Evolutionary conservation across 2,888 invertebrate genomes (phyloP).

Genomic region (Molanna angustata): DNA sequence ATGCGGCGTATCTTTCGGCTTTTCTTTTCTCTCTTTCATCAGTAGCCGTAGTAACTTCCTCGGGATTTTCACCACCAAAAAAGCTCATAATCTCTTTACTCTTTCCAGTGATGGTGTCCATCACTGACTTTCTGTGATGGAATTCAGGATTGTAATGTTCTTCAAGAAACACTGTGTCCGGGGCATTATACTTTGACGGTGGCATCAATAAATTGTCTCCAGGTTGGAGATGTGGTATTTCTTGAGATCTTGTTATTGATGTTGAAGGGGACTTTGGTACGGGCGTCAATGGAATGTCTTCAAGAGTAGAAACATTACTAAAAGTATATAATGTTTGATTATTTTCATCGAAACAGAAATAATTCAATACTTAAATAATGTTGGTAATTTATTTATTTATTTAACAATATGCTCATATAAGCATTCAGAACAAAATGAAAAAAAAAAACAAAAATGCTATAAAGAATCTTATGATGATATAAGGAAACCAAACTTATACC

Average conservation of each 20-base stretch:
- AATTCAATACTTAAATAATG: slow-evolving; percentile 1
- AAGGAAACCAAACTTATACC: too few relatives aligned
- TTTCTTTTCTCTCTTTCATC: slow-evolving; percentile 50
- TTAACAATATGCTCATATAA: neutral
- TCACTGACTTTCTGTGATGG: slow-evolving; percentile 44
- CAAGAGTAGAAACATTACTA: neutral
- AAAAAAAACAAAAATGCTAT: too few relatives aligned
- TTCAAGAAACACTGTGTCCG: slow-evolving; percentile 35
- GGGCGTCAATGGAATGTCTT: slow-evolving; percentile 16
- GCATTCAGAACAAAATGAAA: too few relatives aligned
- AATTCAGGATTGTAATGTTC: slow-evolving; percentile 40
- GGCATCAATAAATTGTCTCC: slow-evolving; percentile 64
- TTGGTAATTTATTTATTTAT: too few relatives aligned
- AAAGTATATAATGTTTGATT: neutral
- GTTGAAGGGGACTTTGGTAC: slow-evolving; percentile 6
- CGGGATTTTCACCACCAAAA: slow-evolving; percentile 44
- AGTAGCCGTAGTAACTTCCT: slow-evolving; percentile 45
- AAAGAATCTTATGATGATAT: too few relatives aligned
- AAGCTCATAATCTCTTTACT: slow-evolving; percentile 52
- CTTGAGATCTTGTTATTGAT: slow-evolving; percentile 20
- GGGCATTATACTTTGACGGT: slow-evolving; percentile 34
- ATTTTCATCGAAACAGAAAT: neutral
- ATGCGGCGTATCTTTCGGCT: slow-evolving; percentile 49
- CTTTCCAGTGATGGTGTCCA: slow-evolving; percentile 48
- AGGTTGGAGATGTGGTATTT: slow-evolving; percentile 57